These are phyloP conservation scores for Apolygus lucorum DNA, from an alignment of 1,140 invertebrate species.

Conservation along the genomic window DNA sequence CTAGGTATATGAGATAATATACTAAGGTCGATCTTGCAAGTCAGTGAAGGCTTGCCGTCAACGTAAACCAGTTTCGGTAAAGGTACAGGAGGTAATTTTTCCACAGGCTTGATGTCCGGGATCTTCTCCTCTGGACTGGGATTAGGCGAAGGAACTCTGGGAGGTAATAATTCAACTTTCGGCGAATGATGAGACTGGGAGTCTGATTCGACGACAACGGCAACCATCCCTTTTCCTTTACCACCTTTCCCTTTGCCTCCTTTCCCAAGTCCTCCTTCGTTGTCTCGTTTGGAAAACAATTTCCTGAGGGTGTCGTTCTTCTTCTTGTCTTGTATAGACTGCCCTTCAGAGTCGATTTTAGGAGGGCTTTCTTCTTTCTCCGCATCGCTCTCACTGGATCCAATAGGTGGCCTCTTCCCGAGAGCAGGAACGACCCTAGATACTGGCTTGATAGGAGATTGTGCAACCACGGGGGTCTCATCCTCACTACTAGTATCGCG, in stretches of 20 bases:
- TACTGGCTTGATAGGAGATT: constrained; percentile 30
- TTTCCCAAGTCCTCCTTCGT: constrained; percentile 50
- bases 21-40: constrained; percentile 38
- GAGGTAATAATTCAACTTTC: constrained; percentile 11
- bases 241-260: constrained; percentile 45
- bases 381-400: constrained; percentile 28
- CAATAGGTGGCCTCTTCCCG: constrained; percentile 28
- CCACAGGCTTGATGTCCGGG: constrained; percentile 3
- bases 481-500: constrained; percentile 30
- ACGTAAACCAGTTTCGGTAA: constrained; percentile 11
- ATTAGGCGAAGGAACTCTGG: constrained; percentile 8
- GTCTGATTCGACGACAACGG: constrained; percentile 20
- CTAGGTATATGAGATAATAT: constrained; percentile 37
- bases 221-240: constrained; percentile 38
- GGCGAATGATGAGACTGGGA: constrained; percentile 6
- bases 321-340: constrained; percentile 55
- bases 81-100: not conserved
- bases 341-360: constrained; percentile 48
- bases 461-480: constrained; percentile 26
- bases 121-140: not conserved
- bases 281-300: constrained; percentile 51
- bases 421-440: constrained; percentile 30
- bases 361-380: constrained; percentile 41
- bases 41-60: constrained; percentile 37
- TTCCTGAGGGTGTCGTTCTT: constrained; percentile 58